A percentile compares a stretch with the other conserved stretches of the same genome.
These are phyloP conservation scores for Temnothorax curvispinosus DNA, from an alignment of 1,140 invertebrate species.

Conservation along the genomic window DNA sequence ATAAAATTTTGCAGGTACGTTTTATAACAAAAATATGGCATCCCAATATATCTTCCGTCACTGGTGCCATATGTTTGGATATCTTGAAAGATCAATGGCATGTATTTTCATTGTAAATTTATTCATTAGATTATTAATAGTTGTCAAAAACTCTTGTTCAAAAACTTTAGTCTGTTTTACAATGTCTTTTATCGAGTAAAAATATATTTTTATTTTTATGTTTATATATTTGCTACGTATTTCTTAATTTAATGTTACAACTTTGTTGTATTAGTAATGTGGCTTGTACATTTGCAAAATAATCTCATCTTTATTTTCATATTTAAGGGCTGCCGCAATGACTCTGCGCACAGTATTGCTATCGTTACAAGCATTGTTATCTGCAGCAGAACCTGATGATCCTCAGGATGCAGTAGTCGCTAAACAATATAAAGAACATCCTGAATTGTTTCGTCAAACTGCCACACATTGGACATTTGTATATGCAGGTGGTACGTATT, in stretches of 20 bases:
- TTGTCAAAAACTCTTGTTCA: background rate
- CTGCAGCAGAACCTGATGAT: constrained; percentile 98
- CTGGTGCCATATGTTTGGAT: constrained; percentile 99
- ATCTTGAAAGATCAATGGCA: constrained; percentile 99
- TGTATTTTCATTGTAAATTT: constrained; percentile 59
- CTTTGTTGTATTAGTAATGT: background rate
- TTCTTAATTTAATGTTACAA: background rate
- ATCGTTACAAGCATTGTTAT: constrained; percentile 96
- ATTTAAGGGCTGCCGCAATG: constrained; percentile 97
- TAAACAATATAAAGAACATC: constrained; percentile 96
- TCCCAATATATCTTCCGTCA: constrained; percentile 99
- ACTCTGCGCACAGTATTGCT: constrained; percentile 98
- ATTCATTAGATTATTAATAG: background rate
- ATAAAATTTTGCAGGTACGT: constrained; percentile 87
- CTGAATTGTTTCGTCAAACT: constrained; percentile 94
- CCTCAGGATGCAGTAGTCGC: constrained; percentile 99
- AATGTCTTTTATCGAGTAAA: background rate
- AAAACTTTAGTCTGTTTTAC: background rate
- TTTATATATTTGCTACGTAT: background rate
- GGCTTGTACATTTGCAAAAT: background rate
- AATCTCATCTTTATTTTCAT: constrained; percentile 32
- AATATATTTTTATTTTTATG: background rate
- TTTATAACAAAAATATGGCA: constrained; percentile 99
- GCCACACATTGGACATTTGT: constrained; percentile 97
- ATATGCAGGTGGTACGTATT: constrained; percentile 93